Percentiles rank a stretch among this genome's conserved stretches.
These are phyloP conservation scores for Vidua chalybeata DNA, from an alignment of 2,113 vertebrate genomes.

Conservation along the genomic window DNA sequence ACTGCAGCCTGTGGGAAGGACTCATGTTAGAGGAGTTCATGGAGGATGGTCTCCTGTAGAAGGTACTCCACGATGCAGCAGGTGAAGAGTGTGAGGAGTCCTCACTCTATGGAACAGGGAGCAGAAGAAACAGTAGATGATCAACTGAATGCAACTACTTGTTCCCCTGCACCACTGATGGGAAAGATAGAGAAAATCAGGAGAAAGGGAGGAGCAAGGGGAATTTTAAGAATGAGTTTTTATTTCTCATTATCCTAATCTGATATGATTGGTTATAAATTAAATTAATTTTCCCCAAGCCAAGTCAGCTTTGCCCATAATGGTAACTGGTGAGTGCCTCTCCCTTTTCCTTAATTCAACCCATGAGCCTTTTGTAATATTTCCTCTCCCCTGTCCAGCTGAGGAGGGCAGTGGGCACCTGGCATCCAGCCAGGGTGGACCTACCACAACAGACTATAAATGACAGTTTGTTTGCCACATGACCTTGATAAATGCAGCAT, in stretches of 20 bases:
- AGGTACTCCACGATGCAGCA: not conserved
- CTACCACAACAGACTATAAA: not conserved
- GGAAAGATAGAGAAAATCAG: not conserved
- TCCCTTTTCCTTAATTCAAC: not conserved
- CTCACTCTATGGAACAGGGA: not conserved
- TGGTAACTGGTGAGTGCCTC: not conserved
- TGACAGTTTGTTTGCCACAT: not conserved
- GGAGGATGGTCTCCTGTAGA: not conserved
- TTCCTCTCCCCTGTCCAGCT: not conserved
- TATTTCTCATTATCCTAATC: not conserved
- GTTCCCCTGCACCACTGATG: not conserved
- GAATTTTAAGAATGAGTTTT: not conserved
- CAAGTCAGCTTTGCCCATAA: accelerated
- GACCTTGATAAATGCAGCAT: not conserved
- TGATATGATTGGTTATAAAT: not conserved
- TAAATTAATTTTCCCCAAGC: not conserved
- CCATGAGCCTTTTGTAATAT: not conserved
- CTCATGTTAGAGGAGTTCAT: not conserved
- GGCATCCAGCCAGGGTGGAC: not conserved
- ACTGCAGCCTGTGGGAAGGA: not conserved
- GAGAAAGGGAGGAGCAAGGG: not conserved
- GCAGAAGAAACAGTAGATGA: not conserved
- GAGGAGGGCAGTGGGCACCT: not conserved
- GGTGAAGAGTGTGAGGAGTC: not conserved
- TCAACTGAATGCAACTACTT: not conserved